A percentile compares a stretch with the other conserved stretches of the same genome.
These are phyloP conservation scores for Zaprionus camerounensis DNA, from an alignment of 1,140 invertebrate species.

Conservation along the genomic window DNA sequence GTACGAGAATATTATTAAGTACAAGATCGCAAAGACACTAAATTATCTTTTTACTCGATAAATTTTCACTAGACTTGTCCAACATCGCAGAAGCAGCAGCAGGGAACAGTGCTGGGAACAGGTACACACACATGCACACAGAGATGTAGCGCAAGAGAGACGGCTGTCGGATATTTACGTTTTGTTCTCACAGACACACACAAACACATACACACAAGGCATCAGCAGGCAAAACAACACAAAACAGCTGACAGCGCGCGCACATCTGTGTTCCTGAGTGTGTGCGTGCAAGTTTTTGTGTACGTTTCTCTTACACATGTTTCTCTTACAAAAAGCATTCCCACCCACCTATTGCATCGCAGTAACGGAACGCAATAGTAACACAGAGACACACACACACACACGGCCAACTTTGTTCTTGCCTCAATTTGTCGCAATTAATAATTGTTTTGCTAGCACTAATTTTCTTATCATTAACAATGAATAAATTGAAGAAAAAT, in stretches of 20 bases:
- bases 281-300: slow-evolving; percentile 17
- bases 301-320: slow-evolving; percentile 10
- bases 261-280: slow-evolving; percentile 7
- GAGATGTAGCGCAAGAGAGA: slow-evolving; percentile 12
- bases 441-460: slow-evolving; percentile 32
- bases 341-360: not conserved
- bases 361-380: not conserved
- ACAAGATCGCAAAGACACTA: slow-evolving; percentile 46
- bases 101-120: slow-evolving; percentile 7
- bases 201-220: not conserved
- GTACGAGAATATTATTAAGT: slow-evolving; percentile 28
- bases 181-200: slow-evolving; percentile 20
- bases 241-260: slow-evolving; percentile 65
- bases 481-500: not conserved
- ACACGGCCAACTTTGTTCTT: not conserved
- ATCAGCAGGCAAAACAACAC: slow-evolving; percentile 59
- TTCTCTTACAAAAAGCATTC: slow-evolving; percentile 5
- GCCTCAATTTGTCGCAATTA: slow-evolving; percentile 30
- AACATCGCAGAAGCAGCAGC: slow-evolving; percentile 8
- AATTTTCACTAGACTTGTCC: slow-evolving; percentile 32
- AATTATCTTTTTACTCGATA: slow-evolving; percentile 41
- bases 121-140: slow-evolving; percentile 15
- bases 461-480: slow-evolving; percentile 28
- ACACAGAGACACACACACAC: not conserved
- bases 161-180: slow-evolving; percentile 44